Evolutionary conservation across 1,140 invertebrate species (phyloP), one percentile per base, ranked within the genome.

Genomic region (Drosophila kohkoa): DNA sequence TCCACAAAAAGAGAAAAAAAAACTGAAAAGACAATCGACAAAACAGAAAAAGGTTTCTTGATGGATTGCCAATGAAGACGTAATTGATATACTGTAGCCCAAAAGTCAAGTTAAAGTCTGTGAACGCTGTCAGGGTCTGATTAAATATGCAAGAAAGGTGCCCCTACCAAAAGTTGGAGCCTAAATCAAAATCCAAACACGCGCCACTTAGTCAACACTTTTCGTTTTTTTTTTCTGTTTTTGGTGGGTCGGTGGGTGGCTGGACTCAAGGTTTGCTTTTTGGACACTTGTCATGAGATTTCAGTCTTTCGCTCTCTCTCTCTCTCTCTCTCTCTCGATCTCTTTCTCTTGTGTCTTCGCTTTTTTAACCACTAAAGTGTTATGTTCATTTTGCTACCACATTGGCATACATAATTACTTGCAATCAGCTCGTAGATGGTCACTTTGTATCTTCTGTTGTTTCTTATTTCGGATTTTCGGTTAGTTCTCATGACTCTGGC

Each of bases 181-280:
- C 83, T 78, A 83, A 89, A 83, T 88, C 80, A 81, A 82, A 88
- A 83, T 89, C 83, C 59, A 75, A 89, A 88, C 83, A 88, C 83
- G 83, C 83, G 64, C 68, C 74, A 68, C 48, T 77, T 77, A 77
- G 80, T 89, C 77, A 80, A 79, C 79, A 82, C 80, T 70, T 75
- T 78, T 15, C 1, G 15, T 15, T 15, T 15, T 15, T 16, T 25
- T 25, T 25, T 25, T 25, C 3, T 25, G 3, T 25, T 4, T 25
- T 76, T 57, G 67, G 20, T 25, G 11, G 32, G 64, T 49, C 79
- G 30, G 71, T 82, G 80, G 75, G 76, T 78, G 72, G 67, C 28
- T 60, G 55, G 48, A 46, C 65, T 49, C 52, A 68, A 48, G 63
- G 69, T 60, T 62, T 41, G 38, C 46, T 59, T 48, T 41, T 57